Conservation (phyloP, 2,797 vertebrate species). For the Hydrocynus forskahlii region DNA sequence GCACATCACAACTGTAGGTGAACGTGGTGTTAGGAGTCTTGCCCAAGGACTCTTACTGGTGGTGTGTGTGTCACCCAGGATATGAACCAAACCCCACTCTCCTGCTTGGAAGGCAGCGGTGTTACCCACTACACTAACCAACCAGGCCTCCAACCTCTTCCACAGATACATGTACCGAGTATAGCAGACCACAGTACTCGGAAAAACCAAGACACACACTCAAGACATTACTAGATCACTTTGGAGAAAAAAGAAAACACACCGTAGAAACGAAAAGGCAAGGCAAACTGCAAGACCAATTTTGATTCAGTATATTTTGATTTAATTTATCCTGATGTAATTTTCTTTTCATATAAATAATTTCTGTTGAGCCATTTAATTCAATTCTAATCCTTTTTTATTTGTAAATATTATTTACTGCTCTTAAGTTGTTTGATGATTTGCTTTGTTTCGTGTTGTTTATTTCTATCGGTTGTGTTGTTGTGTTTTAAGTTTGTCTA, state of each 20-base stretch:
- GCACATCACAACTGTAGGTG: no score
- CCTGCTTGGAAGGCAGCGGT: no score
- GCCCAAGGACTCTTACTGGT: no score
- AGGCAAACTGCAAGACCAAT: not conserved
- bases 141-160: no score
- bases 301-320: not conserved
- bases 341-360: not conserved
- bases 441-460: constrained; percentile 56
- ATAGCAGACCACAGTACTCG: not conserved
- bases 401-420: constrained; percentile 37
- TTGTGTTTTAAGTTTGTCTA: constrained; percentile 62
- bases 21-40: no score
- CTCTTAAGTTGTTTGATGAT: constrained; percentile 46
- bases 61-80: no score
- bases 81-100: no score
- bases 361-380: constrained; percentile 15
- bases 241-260: not conserved
- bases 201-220: not conserved
- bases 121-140: no score
- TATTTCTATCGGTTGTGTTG: constrained; percentile 55
- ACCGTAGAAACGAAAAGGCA: no score
- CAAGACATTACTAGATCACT: not conserved
- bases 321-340: not conserved
- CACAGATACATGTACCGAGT: no score
- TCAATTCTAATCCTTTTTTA: constrained; percentile 22